Conservation (phyloP, 2,888 invertebrate genomes). For the Dendrolimus pini region DNA sequence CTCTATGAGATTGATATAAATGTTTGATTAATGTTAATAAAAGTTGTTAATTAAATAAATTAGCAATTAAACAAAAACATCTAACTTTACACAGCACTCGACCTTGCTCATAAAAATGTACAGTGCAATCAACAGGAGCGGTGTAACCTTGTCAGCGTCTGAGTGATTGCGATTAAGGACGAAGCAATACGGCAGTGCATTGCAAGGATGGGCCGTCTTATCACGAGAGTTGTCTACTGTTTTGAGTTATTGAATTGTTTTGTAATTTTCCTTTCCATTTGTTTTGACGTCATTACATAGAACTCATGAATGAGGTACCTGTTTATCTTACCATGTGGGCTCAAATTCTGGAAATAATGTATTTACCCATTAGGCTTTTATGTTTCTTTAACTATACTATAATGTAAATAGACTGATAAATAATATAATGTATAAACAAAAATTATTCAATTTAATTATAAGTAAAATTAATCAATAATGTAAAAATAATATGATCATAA, state of each 20-base stretch:
- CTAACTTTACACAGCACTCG: constrained; percentile 14
- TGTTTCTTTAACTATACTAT: no score
- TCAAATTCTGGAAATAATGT: no score
- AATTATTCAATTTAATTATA: no score
- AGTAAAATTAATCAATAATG: no score
- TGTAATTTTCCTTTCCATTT: constrained; percentile 12
- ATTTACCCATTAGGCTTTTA: no score
- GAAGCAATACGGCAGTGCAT: constrained; percentile 24
- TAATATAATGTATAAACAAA: no score
- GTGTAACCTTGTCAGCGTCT: constrained; percentile 41
- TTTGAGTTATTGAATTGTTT: constrained; percentile 2
- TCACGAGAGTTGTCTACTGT: constrained; percentile 14
- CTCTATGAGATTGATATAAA: no score
- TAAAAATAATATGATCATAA: no score
- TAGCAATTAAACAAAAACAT: constrained; percentile 1
- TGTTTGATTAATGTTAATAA: no score
- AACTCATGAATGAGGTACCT: not conserved
- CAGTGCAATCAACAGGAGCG: constrained; percentile 22
- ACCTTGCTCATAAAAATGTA: constrained; percentile 19
- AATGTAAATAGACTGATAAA: no score
- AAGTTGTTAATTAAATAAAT: not conserved
- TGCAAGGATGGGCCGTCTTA: constrained; percentile 26
- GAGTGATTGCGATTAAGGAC: constrained; percentile 42
- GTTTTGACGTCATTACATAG: not conserved
- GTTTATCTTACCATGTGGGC: not conserved